A percentile compares a stretch with the other conserved stretches of the same genome.
These are phyloP conservation scores for Elaphurus davidianus DNA, from an alignment of 2,113 vertebrate species.

Conservation along the genomic window DNA sequence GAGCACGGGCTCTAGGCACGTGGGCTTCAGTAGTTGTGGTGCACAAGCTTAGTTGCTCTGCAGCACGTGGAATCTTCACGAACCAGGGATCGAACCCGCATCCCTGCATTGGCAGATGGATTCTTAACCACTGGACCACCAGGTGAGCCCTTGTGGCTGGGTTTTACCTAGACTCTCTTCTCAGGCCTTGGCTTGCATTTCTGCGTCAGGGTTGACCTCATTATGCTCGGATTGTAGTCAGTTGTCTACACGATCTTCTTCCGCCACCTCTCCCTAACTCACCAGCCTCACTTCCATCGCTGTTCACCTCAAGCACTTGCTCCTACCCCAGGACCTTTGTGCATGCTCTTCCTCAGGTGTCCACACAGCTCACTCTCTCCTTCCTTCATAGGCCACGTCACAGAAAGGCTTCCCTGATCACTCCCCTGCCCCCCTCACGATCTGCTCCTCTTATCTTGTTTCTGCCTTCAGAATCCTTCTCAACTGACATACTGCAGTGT, in stretches of 20 bases:
- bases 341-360: neutral
- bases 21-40: neutral
- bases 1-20: accelerated
- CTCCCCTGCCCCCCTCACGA: accelerated
- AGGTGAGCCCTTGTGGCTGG: neutral
- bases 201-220: neutral
- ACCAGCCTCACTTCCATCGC: neutral
- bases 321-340: neutral
- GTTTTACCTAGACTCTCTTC: neutral
- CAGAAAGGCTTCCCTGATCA: neutral
- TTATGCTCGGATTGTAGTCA: neutral
- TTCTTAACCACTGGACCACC: neutral
- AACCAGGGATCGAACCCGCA: accelerated
- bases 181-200: neutral
- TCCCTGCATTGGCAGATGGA: neutral
- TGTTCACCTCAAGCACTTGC: neutral
- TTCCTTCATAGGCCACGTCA: neutral
- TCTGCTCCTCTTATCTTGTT: no score
- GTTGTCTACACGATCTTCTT: neutral
- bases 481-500: neutral
- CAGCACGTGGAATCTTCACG: neutral
- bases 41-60: neutral
- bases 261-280: neutral
- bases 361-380: neutral
- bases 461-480: neutral